Percentiles rank a stretch among this genome's conserved stretches.
Evolutionary conservation across 2,888 invertebrate genomes (phyloP).

Genomic region (Apocheima hispidaria): DNA sequence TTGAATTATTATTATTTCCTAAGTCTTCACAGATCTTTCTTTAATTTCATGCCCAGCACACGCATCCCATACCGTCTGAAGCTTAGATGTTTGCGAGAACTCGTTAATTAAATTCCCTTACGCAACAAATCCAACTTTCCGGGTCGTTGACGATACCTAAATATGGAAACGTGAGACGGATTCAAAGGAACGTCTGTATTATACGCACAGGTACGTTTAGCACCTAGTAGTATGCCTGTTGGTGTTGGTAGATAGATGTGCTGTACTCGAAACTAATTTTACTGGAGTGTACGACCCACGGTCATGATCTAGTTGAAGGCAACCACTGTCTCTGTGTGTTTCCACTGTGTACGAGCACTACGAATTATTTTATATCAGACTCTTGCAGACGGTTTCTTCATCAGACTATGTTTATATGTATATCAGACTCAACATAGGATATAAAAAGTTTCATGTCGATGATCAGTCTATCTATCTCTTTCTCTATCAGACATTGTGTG

Average conservation of each 20-base stretch:
- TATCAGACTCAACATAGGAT: too few species aligned
- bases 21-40: conserved; percentile 18
- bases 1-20: neutral
- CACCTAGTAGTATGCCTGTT: conserved; percentile 16
- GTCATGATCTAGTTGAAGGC: neutral
- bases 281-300: neutral
- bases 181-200: conserved; percentile 20
- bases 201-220: conserved; percentile 3
- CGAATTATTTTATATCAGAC: too few species aligned
- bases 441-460: too few species aligned
- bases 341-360: too few species aligned
- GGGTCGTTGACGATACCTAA: conserved; percentile 43
- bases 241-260: neutral
- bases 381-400: too few species aligned
- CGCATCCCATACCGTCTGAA: conserved; percentile 13
- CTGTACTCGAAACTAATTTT: neutral
- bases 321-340: neutral
- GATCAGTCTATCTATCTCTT: too few species aligned
- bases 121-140: conserved; percentile 53
- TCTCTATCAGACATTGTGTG: too few species aligned
- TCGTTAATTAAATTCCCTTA: conserved; percentile 58
- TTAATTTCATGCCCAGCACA: conserved; percentile 22
- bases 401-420: too few species aligned
- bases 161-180: conserved; percentile 33
- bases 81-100: conserved; percentile 28